These are phyloP conservation scores for Oncorhynchus nerka DNA, from an alignment of 2,113 vertebrate genomes.

Conservation along the genomic window DNA sequence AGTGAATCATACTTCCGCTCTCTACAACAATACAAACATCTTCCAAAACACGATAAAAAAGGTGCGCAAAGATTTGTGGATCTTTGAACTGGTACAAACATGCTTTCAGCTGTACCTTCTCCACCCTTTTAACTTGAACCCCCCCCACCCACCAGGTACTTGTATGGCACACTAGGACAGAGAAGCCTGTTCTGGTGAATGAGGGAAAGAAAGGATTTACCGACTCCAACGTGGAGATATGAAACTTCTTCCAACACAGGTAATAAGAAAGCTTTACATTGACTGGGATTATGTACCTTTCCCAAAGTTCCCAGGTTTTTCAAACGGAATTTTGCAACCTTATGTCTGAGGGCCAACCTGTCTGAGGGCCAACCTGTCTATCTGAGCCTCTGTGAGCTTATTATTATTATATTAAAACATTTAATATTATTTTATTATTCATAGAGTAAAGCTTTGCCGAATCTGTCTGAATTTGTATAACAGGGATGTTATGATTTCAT, in stretches of 20 bases:
- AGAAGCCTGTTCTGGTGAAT: slow-evolving; percentile 82
- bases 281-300: background rate
- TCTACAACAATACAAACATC: background rate
- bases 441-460: background rate
- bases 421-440: too few species aligned
- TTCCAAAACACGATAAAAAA: background rate
- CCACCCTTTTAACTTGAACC: background rate
- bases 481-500: background rate
- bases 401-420: background rate
- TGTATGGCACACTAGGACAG: slow-evolving; percentile 89
- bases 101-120: too few species aligned
- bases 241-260: slow-evolving; percentile 57
- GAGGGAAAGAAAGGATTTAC: slow-evolving; percentile 89
- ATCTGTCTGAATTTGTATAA: background rate
- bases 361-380: background rate
- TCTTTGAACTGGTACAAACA: background rate
- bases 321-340: too few species aligned
- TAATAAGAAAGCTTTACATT: slow-evolving; percentile 56
- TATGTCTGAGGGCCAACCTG: background rate
- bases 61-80: background rate
- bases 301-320: background rate
- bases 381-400: background rate
- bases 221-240: slow-evolving; percentile 82
- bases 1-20: background rate
- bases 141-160: slow-evolving; percentile 71